Evolutionary conservation across 2,888 invertebrate species (phyloP).

Genomic region (Plebejus argus): DNA sequence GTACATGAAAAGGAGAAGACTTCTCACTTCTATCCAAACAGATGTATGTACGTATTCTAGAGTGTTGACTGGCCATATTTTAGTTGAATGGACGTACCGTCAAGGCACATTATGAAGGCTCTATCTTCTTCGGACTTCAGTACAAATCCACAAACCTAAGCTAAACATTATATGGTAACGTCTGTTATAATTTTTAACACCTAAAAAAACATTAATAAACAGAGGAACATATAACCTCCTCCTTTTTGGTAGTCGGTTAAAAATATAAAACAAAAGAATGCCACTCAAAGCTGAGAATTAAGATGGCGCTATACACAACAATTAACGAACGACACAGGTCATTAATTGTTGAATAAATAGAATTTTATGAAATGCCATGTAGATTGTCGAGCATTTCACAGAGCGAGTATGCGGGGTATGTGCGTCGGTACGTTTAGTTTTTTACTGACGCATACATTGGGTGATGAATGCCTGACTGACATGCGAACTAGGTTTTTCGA

Average conservation of each 20-base stretch:
- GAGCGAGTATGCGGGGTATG: slow-evolving; percentile 9
- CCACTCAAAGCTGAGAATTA: not conserved
- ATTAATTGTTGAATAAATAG: slow-evolving; percentile 26
- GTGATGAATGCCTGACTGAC: slow-evolving; percentile 30
- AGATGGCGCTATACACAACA: slow-evolving; percentile 19
- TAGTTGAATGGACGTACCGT: too few species aligned
- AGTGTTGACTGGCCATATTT: too few species aligned
- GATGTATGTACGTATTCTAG: too few species aligned
- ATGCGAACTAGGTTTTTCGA: slow-evolving; percentile 29
- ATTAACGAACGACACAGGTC: slow-evolving; percentile 13
- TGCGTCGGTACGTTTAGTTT: slow-evolving; percentile 27
- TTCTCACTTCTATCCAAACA: too few species aligned
- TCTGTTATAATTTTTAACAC: not conserved
- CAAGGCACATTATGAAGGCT: too few species aligned
- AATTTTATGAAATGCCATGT: slow-evolving; percentile 27
- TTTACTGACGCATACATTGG: slow-evolving; percentile 24
- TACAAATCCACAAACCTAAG: too few species aligned
- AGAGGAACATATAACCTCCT: too few species aligned
- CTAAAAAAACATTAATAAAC: too few species aligned
- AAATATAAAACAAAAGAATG: slow-evolving; percentile 10
- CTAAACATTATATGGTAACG: not conserved
- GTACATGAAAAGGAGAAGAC: too few species aligned
- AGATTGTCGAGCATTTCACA: slow-evolving; percentile 28
- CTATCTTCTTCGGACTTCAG: too few species aligned
- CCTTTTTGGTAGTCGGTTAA: too few species aligned